A percentile compares a stretch with the other conserved stretches of the same genome.
These are phyloP conservation scores for Halocaridina rubra DNA, from an alignment of 2,888 invertebrate species.

Conservation along the genomic window DNA sequence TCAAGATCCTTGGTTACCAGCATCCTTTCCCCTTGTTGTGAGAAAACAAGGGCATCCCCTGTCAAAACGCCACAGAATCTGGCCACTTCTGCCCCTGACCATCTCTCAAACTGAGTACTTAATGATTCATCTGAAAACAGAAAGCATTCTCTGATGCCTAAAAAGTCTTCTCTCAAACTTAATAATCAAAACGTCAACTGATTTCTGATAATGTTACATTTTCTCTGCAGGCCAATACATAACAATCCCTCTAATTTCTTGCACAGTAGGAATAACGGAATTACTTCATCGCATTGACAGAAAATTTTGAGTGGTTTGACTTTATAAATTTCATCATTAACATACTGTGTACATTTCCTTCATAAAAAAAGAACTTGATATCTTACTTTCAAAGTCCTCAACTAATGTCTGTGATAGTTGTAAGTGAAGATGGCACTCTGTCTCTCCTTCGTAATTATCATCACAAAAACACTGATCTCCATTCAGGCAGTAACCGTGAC, in stretches of 20 bases:
- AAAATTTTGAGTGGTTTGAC: no score
- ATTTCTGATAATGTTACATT: no score
- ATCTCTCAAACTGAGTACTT: slow-evolving; percentile 66
- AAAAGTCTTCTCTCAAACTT: no score
- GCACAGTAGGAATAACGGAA: no score
- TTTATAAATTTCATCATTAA: no score
- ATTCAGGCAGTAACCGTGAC: slow-evolving; percentile 68
- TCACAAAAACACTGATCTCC: slow-evolving; percentile 67
- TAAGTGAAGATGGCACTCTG: not conserved
- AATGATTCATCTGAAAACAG: not conserved
- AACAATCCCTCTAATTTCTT: no score
- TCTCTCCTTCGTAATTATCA: slow-evolving; percentile 65
- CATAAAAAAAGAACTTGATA: no score
- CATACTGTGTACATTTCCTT: no score
- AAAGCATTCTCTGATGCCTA: no score
- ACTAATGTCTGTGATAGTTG: slow-evolving; percentile 4
- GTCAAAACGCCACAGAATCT: slow-evolving; percentile 65
- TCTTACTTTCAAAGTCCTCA: slow-evolving; percentile 38
- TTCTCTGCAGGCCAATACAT: no score
- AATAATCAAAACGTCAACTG: no score
- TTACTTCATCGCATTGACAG: no score
- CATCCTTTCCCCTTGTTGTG: slow-evolving; percentile 67
- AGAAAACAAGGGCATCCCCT: slow-evolving; percentile 67
- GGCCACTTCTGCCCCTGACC: slow-evolving; percentile 66
- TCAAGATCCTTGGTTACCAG: slow-evolving; percentile 67